Evolutionary conservation across 2,888 invertebrate genomes (phyloP).

Genomic region (Spilosoma lubricipeda): DNA sequence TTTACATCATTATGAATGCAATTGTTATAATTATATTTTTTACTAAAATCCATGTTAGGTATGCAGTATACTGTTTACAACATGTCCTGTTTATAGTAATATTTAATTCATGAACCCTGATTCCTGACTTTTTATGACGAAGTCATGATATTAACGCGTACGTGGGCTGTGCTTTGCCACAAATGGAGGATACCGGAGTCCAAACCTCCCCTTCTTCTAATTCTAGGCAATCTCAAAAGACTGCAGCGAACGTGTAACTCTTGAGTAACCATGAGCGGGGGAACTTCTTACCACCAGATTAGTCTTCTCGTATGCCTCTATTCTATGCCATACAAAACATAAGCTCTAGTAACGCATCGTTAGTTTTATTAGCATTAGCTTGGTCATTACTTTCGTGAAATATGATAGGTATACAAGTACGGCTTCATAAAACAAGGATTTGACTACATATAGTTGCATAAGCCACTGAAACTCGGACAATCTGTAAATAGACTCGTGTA

Average conservation of each 20-base stretch:
- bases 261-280: too few relatives aligned
- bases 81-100: neutral
- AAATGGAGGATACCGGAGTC: too few relatives aligned
- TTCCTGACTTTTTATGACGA: neutral
- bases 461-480: constrained; percentile 26
- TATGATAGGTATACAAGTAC: constrained; percentile 8
- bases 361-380: neutral
- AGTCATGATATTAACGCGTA: neutral
- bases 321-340: too few relatives aligned
- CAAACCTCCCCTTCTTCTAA: too few relatives aligned
- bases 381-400: constrained; percentile 2
- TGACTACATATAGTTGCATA: constrained; percentile 10
- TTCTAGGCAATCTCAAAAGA: too few relatives aligned
- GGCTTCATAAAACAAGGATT: constrained; percentile 18
- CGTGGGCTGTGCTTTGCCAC: too few relatives aligned
- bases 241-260: too few relatives aligned
- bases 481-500: constrained; percentile 44
- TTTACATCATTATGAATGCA: constrained; percentile 7
- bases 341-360: neutral
- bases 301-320: too few relatives aligned
- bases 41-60: neutral
- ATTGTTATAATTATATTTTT: neutral
- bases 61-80: neutral
- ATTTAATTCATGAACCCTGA: neutral
- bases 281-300: too few relatives aligned